Evolutionary conservation across 2,797 vertebrate genomes (phyloP).

Genomic region (Podarcis siculus): DNA sequence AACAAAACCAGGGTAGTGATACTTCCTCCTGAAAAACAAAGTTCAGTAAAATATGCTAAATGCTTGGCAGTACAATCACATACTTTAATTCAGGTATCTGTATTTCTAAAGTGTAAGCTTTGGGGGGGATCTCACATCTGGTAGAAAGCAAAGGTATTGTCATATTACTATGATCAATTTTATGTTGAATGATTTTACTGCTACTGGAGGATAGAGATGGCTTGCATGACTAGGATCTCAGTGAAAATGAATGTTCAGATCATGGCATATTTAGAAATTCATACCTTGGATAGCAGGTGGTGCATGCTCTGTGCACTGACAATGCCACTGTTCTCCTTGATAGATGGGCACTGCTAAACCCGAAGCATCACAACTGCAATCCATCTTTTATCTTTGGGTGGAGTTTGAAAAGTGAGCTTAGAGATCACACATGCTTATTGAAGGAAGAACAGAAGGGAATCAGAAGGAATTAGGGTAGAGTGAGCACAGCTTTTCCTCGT

Average conservation of each 20-base stretch:
- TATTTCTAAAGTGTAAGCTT: neutral
- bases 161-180: fast-evolving
- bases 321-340: neutral
- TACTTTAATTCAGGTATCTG: neutral
- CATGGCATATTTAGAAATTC: neutral
- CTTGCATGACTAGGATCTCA: neutral
- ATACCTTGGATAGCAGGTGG: neutral
- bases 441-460: neutral
- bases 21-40: neutral
- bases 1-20: fast-evolving
- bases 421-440: neutral
- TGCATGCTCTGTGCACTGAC: neutral
- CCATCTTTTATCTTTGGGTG: neutral
- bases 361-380: neutral
- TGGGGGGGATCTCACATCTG: neutral
- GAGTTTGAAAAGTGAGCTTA: neutral
- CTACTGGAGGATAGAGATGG: neutral
- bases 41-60: neutral
- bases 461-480: neutral
- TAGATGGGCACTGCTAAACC: neutral
- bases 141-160: neutral
- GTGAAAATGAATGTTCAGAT: neutral
- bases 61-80: neutral
- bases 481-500: neutral
- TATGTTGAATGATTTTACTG: neutral